Base-by-base conservation (phyloP, 2,888 invertebrate genomes). In the Lochmaea crataegi region DNA sequence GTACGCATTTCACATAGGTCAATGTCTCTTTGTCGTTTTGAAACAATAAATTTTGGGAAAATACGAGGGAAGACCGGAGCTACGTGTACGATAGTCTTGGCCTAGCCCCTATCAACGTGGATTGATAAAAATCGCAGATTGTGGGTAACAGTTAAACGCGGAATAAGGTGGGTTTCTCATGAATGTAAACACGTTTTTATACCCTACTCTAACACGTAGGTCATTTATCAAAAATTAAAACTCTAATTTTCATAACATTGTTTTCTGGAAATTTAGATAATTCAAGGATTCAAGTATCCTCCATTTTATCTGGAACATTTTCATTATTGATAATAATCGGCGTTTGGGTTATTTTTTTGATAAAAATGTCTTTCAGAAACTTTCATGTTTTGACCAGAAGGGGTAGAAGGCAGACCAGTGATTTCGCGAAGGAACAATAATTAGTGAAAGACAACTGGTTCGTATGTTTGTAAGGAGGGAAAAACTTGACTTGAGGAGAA, bases 91-190 rank as follows among this genome's bases (percentile, higher is more conserved):
- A 42, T n/a, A 16, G 38, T 32, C 48, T 48, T 58, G 10, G 14
- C 69, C 70, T 65, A 70, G 67, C 56, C 65, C 42, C 26, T 65
- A 65, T 53, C 12, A 26, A 45, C 48, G 48, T 51, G 9, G 9
- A 38, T 22, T 42, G 68, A 68, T 68, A 68, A 68, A 68, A 68
- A 68, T 68, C 68, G 45, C 16, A 32, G 16, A 41, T 56, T 53
- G 75, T 6, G 65, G n/a, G 2, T 14, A 22, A 58, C 32, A 22
- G 26, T 11, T 38, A 45, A 66, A 16, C 22, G 45, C 14, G 11
- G 41, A 51, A 26, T 16, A 57, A 78, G 80, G 80, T 82, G 79
- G 80, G 77, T 77, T 80, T 81, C 80, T 78, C 80, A 79, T 82
- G 80, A 78, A 77, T 75, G 78, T 79, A 80, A 65, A 68, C 58